These are phyloP conservation scores for Drosophila tristis DNA, from an alignment of 1,140 invertebrate species.

Conservation along the genomic window DNA sequence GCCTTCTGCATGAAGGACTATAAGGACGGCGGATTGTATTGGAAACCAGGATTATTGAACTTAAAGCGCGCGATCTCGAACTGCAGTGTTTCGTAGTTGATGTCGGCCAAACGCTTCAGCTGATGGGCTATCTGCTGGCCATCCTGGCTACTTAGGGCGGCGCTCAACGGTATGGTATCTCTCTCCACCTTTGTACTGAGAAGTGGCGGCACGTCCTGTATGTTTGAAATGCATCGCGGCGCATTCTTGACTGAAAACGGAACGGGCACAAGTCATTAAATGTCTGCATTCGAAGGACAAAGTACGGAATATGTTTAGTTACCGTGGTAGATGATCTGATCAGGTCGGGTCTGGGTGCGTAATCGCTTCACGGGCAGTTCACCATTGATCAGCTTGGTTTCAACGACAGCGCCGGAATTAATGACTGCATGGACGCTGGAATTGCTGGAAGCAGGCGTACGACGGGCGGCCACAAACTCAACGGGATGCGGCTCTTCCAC, in stretches of 20 bases:
- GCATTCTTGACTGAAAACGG: constrained; percentile 72
- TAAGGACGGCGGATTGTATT: constrained; percentile 74
- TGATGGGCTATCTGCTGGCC: constrained; percentile 74
- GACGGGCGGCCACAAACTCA: constrained; percentile 40
- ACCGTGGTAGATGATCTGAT: constrained; percentile 81
- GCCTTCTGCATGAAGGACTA: constrained; percentile 46
- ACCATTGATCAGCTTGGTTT: constrained; percentile 75
- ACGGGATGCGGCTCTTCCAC: constrained; percentile 54
- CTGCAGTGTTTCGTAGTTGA: constrained; percentile 78
- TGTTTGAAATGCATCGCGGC: constrained; percentile 62
- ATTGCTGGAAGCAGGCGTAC: constrained; percentile 2
- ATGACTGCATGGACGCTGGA: constrained; percentile 10
- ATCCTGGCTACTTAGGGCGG: constrained; percentile 60
- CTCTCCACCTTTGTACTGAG: constrained; percentile 63
- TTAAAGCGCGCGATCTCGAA: constrained; percentile 83
- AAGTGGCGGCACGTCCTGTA: constrained; percentile 63
- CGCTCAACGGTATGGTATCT: constrained; percentile 40
- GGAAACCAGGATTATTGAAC: constrained; percentile 82
- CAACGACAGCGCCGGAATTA: constrained; percentile 41
- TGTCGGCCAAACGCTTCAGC: constrained; percentile 76
- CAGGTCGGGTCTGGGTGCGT: constrained; percentile 55
- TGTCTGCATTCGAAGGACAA: not conserved
- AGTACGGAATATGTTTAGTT: not conserved
- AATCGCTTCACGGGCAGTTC: constrained; percentile 73
- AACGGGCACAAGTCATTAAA: not conserved